Conservation (phyloP, 2,113 vertebrate genomes). For the Mobula hypostoma region DNA sequence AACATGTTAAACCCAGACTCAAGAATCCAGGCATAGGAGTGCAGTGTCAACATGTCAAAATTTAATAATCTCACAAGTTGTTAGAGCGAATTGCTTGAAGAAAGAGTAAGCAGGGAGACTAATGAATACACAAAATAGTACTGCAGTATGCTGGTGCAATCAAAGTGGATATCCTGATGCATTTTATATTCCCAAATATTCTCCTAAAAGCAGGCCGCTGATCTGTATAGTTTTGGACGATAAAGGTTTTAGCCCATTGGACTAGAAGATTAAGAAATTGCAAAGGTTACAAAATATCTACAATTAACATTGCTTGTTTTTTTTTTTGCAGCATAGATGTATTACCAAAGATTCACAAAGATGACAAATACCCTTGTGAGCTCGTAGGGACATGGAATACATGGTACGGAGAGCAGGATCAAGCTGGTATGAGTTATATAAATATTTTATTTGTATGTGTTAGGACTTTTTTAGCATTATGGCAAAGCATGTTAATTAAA, state of each 20-base stretch:
- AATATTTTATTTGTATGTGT: not conserved
- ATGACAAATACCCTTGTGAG: slow-evolving; percentile 84
- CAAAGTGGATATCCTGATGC: not conserved
- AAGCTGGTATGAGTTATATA: slow-evolving; percentile 74
- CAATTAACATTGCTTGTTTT: not conserved
- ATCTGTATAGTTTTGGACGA: not conserved
- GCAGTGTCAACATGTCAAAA: not conserved
- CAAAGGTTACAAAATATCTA: slow-evolving; percentile 42
- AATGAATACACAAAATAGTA: not conserved
- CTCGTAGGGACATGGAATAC: slow-evolving; percentile 98
- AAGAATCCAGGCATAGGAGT: not conserved
- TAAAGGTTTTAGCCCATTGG: not conserved
- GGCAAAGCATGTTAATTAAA: not conserved
- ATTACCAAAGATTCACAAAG: slow-evolving; percentile 79
- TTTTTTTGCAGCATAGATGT: slow-evolving; percentile 70
- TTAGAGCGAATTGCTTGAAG: not conserved
- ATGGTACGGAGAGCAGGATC: slow-evolving; percentile 98
- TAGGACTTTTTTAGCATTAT: not conserved
- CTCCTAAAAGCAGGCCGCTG: not conserved
- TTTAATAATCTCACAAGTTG: not conserved
- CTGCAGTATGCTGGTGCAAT: not conserved
- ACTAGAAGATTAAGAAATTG: not conserved
- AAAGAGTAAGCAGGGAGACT: not conserved
- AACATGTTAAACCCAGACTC: not conserved
- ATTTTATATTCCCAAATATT: not conserved